These are phyloP conservation scores for Argentina silus DNA, from an alignment of 2,797 vertebrate species.

Conservation along the genomic window DNA sequence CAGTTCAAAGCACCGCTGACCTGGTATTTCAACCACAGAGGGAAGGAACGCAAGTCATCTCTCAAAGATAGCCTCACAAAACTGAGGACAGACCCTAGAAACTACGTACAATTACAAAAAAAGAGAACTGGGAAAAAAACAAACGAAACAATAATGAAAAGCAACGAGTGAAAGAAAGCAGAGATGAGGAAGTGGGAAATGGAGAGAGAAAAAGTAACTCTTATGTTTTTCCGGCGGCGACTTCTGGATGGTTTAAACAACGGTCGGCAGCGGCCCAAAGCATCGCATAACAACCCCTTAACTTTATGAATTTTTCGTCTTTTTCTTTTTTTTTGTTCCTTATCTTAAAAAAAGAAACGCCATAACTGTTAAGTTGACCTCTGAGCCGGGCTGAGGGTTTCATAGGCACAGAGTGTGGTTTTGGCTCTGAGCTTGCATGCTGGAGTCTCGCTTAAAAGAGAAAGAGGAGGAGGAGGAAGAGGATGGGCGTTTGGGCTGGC, in stretches of 20 bases:
- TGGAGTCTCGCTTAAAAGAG: constrained; percentile 85
- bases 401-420: constrained; percentile 97
- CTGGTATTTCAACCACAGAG: constrained; percentile 82
- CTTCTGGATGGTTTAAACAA: constrained; percentile 46
- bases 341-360: constrained; percentile 42
- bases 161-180: constrained; percentile 42
- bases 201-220: constrained; percentile 39
- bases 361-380: constrained; percentile 72
- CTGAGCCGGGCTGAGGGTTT: constrained; percentile 86
- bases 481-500: background rate
- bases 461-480: background rate
- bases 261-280: constrained; percentile 80
- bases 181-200: constrained; percentile 39
- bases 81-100: constrained; percentile 86
- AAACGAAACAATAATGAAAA: constrained; percentile 25
- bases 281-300: constrained; percentile 72
- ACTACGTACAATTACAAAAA: constrained; percentile 80
- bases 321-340: constrained; percentile 33
- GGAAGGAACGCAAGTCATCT: constrained; percentile 80
- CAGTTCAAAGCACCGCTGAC: constrained; percentile 84
- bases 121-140: constrained; percentile 33
- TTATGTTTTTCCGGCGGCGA: constrained; percentile 63
- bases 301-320: constrained; percentile 53
- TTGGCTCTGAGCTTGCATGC: constrained; percentile 97
- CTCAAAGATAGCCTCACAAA: constrained; percentile 94